Evolutionary conservation across 2,797 vertebrate species (phyloP).

Genomic region (Cossypha heuglini): DNA sequence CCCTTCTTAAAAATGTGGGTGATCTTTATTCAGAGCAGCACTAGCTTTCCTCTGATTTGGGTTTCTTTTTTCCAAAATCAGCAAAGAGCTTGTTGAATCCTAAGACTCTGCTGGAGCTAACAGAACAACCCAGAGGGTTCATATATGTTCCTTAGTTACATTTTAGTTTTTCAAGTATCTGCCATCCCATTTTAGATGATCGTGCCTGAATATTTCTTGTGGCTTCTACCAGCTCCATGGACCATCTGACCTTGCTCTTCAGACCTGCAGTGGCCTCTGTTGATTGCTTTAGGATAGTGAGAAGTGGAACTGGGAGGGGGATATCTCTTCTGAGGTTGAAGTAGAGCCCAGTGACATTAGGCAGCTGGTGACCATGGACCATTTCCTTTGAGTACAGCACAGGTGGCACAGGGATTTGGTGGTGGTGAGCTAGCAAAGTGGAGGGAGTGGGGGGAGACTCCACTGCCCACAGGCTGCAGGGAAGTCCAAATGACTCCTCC

Average conservation of each 20-base stretch:
- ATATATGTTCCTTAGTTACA: background rate
- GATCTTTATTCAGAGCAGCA: background rate
- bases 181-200: background rate
- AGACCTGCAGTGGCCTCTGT: background rate
- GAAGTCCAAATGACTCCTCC: background rate
- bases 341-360: background rate
- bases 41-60: background rate
- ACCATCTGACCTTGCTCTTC: background rate
- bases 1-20: background rate
- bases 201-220: background rate
- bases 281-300: background rate
- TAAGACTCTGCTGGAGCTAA: background rate
- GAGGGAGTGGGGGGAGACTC: background rate
- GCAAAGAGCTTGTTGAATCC: background rate
- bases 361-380: background rate
- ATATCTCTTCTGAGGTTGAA: background rate
- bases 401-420: background rate
- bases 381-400: background rate
- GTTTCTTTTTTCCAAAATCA: background rate
- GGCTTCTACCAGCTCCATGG: background rate
- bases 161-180: background rate
- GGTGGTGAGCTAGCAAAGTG: background rate
- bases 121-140: accelerated
- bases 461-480: background rate
- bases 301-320: background rate